Base-by-base conservation (phyloP, 2,113 vertebrate genomes). In the Argyrosomus japonicus region DNA sequence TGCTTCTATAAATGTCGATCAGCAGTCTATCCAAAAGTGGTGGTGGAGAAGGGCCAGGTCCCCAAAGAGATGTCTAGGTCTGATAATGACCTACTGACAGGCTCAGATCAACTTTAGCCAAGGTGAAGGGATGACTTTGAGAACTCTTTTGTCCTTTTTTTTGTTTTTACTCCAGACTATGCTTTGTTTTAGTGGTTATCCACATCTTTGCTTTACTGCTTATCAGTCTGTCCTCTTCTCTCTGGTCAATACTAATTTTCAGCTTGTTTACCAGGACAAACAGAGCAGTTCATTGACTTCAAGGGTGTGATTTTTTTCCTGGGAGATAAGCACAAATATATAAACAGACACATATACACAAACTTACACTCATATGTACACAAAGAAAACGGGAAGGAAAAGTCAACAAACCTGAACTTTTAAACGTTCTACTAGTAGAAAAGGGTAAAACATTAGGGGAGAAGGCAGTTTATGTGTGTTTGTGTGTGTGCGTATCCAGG, bases 81-180 rank as follows among this genome's bases (percentile, higher is more conserved):
- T 84, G 92, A 92, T 92, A 92, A 83, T 48, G 64, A 83, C 56
- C 68, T 36, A 74, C 70, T 87, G 89, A 92, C 91, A 87, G 65
- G 58, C 87, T 87, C 78, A 87, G 91, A 89, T 90, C 89, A 90
- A 84, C 79, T 84, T 85, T 2, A 69, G 69, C 25, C 25, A 88
- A 87, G 83, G 84, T 79, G 56, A 82, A 47, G 43, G 50, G 12
- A 51, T 23, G 86, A 89, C 85, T 89, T 84, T 86, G 64, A 82
- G 50, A 75, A 79, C 47, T 83, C 13, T 80, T 63, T 64, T 0
- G 15, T 47, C 60, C 10, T 21, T 54, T 74, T 61, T 50, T 75
- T 43, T 70, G 2, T 5, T 32, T 40, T 40, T 8, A 8, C 21
- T 5, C 53, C 73, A 72, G 64, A 54, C 29, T 2, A 10, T 6